A percentile compares a stretch with the other conserved stretches of the same genome.
phyloP scores from a whole-genome alignment of 2,888 invertebrate genomes.

The Tanaodytes sp. region DNA sequence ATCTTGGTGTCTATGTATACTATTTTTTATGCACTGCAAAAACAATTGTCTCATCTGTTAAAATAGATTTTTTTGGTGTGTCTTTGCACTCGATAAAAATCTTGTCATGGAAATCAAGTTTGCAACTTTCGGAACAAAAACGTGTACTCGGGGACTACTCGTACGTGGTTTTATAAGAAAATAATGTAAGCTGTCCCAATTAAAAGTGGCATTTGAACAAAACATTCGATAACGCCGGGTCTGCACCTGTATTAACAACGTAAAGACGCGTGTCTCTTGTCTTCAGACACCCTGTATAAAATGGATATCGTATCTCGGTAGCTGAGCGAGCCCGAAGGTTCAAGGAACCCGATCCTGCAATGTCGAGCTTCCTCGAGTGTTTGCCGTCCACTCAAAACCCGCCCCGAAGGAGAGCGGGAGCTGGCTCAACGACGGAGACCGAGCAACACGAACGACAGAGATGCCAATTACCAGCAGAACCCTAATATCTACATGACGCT shows the following conservation, averaged over 20 bases:
- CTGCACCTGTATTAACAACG: conserved; percentile 46
- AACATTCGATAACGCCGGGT: conserved; percentile 18
- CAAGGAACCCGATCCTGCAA: conserved; percentile 59
- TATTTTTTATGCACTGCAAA: no score
- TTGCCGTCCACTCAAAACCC: conserved; percentile 73
- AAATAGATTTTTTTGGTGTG: no score
- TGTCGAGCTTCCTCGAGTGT: conserved; percentile 68
- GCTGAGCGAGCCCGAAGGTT: conserved; percentile 55
- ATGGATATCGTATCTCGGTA: conserved; percentile 53
- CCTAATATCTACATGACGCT: conserved; percentile 29
- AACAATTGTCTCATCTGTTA: no score
- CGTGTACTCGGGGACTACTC: no score
- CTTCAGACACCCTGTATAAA: conserved; percentile 47
- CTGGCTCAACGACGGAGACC: conserved; percentile 53
- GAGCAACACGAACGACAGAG: conserved; percentile 22
- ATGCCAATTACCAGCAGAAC: conserved; percentile 21
- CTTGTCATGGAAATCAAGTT: no score
- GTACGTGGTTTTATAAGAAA: no score
- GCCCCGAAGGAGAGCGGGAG: conserved; percentile 68
- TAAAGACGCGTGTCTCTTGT: conserved; percentile 39
- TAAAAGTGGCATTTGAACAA: no score
- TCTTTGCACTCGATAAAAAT: no score
- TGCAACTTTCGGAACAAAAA: no score
- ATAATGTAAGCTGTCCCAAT: no score
- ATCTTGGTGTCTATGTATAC: no score